phyloP scores from a whole-genome alignment of 2,113 vertebrate species.

The Grammomys surdaster region DNA sequence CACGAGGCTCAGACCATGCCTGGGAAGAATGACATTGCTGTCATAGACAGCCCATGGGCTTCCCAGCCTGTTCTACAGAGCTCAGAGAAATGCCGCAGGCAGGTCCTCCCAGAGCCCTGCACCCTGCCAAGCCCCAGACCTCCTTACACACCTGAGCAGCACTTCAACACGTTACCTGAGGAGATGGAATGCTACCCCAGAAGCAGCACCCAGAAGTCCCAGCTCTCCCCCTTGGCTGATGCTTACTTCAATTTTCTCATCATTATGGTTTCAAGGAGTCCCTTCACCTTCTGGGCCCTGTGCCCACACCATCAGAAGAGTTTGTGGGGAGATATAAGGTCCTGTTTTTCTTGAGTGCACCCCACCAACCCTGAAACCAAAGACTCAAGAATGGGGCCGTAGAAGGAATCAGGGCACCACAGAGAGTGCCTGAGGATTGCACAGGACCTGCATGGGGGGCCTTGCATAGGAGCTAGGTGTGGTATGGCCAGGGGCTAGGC shows the following conservation, averaged over 20 bases:
- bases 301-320: background rate
- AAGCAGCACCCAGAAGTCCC: background rate
- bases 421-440: rapidly evolving
- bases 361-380: no score
- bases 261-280: background rate
- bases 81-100: background rate
- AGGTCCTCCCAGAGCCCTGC: background rate
- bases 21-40: background rate
- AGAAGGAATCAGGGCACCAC: no score
- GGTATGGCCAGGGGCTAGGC: background rate
- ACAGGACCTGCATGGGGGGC: background rate
- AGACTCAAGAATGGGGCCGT: rapidly evolving
- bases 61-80: no score
- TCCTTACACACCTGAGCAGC: background rate
- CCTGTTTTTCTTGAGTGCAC: rapidly evolving
- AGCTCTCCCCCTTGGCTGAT: rapidly evolving
- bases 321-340: no score
- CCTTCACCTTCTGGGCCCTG: background rate
- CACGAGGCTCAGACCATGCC: background rate
- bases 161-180: background rate
- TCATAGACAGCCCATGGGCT: background rate
- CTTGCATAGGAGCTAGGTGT: rapidly evolving
- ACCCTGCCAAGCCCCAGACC: rapidly evolving
- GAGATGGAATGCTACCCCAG: rapidly evolving
- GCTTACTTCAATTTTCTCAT: no score